Conservation (phyloP, 2,113 vertebrate genomes). For the Saccopteryx leptura region DNA sequence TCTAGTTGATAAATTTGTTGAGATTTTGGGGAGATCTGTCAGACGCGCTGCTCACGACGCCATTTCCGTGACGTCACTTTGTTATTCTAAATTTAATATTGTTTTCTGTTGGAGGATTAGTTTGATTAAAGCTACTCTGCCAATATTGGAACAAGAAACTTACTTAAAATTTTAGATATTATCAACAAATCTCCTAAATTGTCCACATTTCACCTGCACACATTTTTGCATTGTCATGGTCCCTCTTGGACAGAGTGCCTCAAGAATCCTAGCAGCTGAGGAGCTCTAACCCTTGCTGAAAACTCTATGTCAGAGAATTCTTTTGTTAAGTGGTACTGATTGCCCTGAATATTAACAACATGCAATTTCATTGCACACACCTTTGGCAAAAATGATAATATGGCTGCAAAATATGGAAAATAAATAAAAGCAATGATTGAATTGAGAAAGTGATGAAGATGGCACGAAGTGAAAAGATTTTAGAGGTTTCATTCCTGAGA, state of each 20-base stretch:
- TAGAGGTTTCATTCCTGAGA: neutral
- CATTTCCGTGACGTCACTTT: no score
- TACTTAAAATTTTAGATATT: neutral
- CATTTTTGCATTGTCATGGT: neutral
- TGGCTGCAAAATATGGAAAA: neutral
- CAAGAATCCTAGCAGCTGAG: neutral
- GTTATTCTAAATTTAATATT: neutral
- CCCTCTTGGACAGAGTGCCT: neutral
- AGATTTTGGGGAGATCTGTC: no score
- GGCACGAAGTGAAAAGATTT: neutral
- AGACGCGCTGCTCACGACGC: no score
- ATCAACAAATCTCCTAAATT: neutral
- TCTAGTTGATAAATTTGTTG: no score
- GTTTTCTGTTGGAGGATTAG: neutral
- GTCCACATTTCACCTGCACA: neutral
- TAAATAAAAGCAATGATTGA: conserved; percentile 2
- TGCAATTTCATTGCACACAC: neutral
- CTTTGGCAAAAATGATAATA: neutral
- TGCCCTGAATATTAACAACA: neutral
- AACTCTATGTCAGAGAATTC: neutral
- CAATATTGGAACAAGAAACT: neutral
- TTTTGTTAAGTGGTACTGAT: neutral
- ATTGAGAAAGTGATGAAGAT: neutral
- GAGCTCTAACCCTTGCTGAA: neutral
- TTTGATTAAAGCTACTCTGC: neutral